Percentiles rank a stretch among this genome's conserved stretches.
Evolutionary conservation across 2,113 vertebrate genomes (phyloP).

Genomic region (Rhinoderma darwinii): DNA sequence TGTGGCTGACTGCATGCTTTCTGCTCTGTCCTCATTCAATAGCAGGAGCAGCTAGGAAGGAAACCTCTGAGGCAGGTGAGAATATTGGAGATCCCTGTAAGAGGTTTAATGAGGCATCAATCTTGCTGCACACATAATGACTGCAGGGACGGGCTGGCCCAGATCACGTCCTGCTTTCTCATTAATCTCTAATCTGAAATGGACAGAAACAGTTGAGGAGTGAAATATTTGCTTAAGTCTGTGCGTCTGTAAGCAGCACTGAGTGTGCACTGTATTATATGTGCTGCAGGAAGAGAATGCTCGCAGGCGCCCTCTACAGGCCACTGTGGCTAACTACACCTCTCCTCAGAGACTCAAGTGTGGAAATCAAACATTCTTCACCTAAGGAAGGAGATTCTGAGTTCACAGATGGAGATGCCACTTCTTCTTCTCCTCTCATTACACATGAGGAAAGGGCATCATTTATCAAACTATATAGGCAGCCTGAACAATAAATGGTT

Average conservation of each 20-base stretch:
- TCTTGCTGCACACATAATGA: conserved; percentile 41
- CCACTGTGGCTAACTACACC: background rate
- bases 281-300: conserved; percentile 33
- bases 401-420: conserved; percentile 15
- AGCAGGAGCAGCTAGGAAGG: conserved; percentile 13
- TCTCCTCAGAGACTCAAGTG: background rate
- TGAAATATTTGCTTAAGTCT: conserved; percentile 45
- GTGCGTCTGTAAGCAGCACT: background rate
- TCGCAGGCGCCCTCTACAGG: conserved; percentile 43
- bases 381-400: background rate
- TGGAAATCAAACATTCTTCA: conserved; percentile 38
- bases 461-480: conserved; percentile 32
- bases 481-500: conserved; percentile 14
- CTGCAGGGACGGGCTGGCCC: conserved; percentile 38
- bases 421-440: conserved; percentile 25
- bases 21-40: conserved; percentile 26
- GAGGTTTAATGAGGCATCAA: conserved; percentile 26
- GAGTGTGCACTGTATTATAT: conserved; percentile 25
- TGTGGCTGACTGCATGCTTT: conserved; percentile 72
- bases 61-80: conserved; percentile 14
- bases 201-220: conserved; percentile 41
- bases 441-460: conserved; percentile 42
- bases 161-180: conserved; percentile 37
- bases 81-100: conserved; percentile 15
- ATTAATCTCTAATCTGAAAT: conserved; percentile 41